These are phyloP conservation scores for Pyxicephalus adspersus DNA, from an alignment of 2,113 vertebrate species.

Conservation along the genomic window DNA sequence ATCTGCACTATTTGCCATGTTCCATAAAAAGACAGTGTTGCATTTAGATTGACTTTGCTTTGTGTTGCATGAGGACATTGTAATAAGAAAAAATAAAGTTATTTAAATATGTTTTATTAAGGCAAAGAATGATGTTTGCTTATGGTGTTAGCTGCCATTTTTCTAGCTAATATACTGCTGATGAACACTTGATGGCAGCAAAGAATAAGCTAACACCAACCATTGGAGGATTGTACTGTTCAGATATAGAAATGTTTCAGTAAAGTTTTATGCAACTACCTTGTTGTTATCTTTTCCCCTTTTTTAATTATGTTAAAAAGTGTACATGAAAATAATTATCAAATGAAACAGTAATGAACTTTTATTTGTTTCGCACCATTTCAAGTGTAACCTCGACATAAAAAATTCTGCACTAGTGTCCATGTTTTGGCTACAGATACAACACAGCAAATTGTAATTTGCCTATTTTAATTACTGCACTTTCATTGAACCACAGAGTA, in stretches of 20 bases:
- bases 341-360: slow-evolving; percentile 38
- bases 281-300: slow-evolving; percentile 48
- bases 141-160: not conserved
- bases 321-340: slow-evolving; percentile 26
- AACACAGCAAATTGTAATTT: slow-evolving; percentile 38
- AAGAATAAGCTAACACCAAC: slow-evolving; percentile 63
- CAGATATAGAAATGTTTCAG: not conserved
- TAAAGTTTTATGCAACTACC: slow-evolving; percentile 56
- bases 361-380: slow-evolving; percentile 36
- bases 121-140: slow-evolving; percentile 24
- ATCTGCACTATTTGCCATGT: slow-evolving; percentile 26
- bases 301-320: slow-evolving; percentile 39
- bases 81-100: slow-evolving; percentile 21
- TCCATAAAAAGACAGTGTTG: slow-evolving; percentile 20
- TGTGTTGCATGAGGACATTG: not conserved
- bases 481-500: not conserved
- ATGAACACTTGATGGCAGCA: slow-evolving; percentile 74
- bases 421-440: slow-evolving; percentile 11
- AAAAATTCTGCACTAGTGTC: slow-evolving; percentile 6
- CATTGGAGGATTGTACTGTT: fast-evolving
- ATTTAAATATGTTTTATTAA: slow-evolving; percentile 42
- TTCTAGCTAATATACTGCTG: not conserved
- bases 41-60: slow-evolving; percentile 48
- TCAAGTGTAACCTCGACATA: not conserved
- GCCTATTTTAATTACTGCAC: slow-evolving; percentile 48